Base-by-base conservation (phyloP, 1,140 invertebrate species). In the Pseudomyrmex flavicornis region DNA sequence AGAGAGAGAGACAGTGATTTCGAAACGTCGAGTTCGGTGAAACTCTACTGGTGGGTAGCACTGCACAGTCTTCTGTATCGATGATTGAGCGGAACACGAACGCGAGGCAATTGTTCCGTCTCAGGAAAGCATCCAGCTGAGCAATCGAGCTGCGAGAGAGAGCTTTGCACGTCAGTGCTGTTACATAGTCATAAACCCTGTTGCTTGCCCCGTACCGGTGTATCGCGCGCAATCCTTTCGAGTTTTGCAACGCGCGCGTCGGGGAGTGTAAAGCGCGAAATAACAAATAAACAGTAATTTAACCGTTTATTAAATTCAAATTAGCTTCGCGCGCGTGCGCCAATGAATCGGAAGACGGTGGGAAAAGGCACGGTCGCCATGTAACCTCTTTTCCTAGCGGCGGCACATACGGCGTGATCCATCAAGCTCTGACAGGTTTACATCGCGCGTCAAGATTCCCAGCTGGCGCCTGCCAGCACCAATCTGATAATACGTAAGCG, bases 401-500 rank as follows among this genome's bases (percentile, higher is more conserved):
- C 84, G 77, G 82, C 79, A 84, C 58, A 7, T 22, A 22, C 35
- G 52, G 44, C 85, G 87, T 87, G 89, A 93, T 93, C 92, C 91
- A 93, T 93, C 92, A 93, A 92, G 65, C 72, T 83, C 85, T 91
- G 92, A 93, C 92, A 92, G 89, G 89, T 92, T 93, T 91, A 91
- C 93, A 92, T 91, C 90, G 87, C 88, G 84, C 91, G 92, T 91
- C 88, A 92, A 93, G 91, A 92, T 91, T 91, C 88, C 88, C 90
- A 83, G 69, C 82, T 85, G 82, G 87, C 85, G 86, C 74, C 86
- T 88, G 79, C 84, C 90, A 80, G 83, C 82, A 79, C 82, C 89
- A 88, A 93, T 93, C 92, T 91, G 93, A 93, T 93, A 92, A 88
- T 93, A 92, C 90, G 88, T 86, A 85, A 92, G 89, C 91, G 87